Base-by-base conservation (phyloP, 2,797 vertebrate species). In the Oryzias sinensis region DNA sequence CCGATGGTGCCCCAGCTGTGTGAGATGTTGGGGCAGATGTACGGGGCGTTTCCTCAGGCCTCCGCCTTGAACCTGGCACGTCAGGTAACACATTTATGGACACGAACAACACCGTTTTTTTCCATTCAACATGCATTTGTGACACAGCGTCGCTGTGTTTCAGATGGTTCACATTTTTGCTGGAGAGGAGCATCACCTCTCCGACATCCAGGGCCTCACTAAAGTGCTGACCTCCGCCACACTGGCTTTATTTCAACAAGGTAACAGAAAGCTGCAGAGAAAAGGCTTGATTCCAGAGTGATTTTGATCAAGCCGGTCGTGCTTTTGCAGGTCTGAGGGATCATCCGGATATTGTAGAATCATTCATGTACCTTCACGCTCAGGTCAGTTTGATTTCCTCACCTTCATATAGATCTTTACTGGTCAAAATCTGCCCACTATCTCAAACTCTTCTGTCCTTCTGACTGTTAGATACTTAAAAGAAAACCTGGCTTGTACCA, bases 341-440 rank as follows among this genome's bases (percentile, higher is more conserved):
- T 91, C 95, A 98, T 93, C 97, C 97, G 84, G 97, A 99, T 91
- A 94, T 99, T 88, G 96, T 95, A 84, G 97, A 97, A 91, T 98
- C 97, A 66, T 99, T 99, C 88, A 96, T 99, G 97, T 92, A 95
- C 91, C 95, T 99, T 90, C 97, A 98, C 78, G 92, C 95, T 91
- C 96, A 99, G 95, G 97, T 98, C 85, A 85, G 93, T 92, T 45
- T 87, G 16, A 22, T 5, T 8, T 9, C 1, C 7, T 14, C 5
- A 2, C 41, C 20, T 44, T 14, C 13, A 4, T 5, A n/a, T 15
- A 25, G 2, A 1, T 46, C 13, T 41, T 8, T 5, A 22, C 43
- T 22, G n/a, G 11, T 45, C 5, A 49, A 44, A 46, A 44, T 6
- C 9, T 13, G 29, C 8, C 5, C 5, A 11, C 54, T 2, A 55